phyloP scores from a whole-genome alignment of 2,797 vertebrate genomes.

The Microcaecilia unicolor region DNA sequence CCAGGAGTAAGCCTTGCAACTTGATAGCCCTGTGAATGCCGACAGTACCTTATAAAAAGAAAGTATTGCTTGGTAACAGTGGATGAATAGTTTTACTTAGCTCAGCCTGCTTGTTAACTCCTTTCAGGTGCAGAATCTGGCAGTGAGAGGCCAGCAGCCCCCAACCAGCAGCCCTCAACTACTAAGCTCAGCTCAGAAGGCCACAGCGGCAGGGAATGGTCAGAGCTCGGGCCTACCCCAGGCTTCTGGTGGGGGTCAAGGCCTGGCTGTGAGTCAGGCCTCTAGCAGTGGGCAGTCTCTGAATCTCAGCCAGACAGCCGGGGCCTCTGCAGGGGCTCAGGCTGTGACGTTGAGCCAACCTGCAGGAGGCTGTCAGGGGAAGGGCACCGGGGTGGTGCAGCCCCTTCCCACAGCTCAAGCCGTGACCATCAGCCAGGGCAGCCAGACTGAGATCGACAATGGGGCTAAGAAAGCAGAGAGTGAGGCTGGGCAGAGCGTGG shows the following conservation, averaged over 20 bases:
- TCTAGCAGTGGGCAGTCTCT: conserved; percentile 47
- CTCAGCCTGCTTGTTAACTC: not conserved
- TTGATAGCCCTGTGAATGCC: too few relatives aligned
- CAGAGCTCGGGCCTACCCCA: conserved; percentile 42
- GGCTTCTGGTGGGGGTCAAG: conserved; percentile 35
- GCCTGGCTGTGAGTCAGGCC: conserved; percentile 43
- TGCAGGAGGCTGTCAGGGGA: conserved; percentile 46
- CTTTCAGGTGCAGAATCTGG: conserved; percentile 87
- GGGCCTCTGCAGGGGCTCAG: conserved; percentile 41
- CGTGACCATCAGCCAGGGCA: conserved; percentile 60
- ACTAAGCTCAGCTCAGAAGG: conserved; percentile 48
- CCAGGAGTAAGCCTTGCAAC: too few relatives aligned
- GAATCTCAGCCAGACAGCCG: conserved; percentile 53
- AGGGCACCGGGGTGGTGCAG: conserved; percentile 61
- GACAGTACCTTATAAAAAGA: too few relatives aligned
- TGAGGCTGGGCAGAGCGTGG: conserved; percentile 55
- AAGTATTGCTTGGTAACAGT: too few relatives aligned
- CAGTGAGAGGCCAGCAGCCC: conserved; percentile 75
- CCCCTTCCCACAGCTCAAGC: conserved; percentile 46
- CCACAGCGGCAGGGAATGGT: conserved; percentile 42
- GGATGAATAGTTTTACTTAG: too few relatives aligned
- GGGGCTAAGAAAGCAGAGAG: conserved; percentile 58
- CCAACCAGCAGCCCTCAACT: conserved; percentile 48
- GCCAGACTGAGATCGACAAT: conserved; percentile 60
- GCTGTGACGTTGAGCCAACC: conserved; percentile 39